phyloP scores from a whole-genome alignment of 2,797 vertebrate genomes.

The Enteromius mattozi region DNA sequence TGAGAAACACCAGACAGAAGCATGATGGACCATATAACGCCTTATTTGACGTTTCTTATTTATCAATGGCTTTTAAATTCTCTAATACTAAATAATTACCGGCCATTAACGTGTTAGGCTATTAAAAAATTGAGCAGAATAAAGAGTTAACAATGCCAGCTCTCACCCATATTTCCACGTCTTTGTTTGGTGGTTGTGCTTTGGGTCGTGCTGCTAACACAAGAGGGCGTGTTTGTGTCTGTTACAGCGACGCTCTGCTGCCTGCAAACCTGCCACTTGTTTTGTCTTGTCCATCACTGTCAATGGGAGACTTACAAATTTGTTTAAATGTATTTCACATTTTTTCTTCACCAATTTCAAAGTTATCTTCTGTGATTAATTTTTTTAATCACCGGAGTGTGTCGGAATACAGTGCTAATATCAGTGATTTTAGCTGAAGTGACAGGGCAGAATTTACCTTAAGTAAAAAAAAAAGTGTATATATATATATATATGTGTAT shows the following conservation, averaged over 20 bases:
- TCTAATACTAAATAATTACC: not conserved
- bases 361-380: not conserved
- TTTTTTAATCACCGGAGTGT: not conserved
- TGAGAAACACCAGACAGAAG: not conserved
- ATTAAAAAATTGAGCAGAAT: not conserved
- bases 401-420: not conserved
- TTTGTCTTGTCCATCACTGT: constrained; percentile 32
- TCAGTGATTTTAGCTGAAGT: not conserved
- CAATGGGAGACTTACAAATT: constrained; percentile 16
- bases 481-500: not conserved
- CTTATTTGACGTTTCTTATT: not conserved
- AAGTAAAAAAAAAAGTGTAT: too few species aligned
- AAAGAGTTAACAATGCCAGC: not conserved
- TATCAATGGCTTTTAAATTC: not conserved
- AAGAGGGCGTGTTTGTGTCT: constrained; percentile 78
- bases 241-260: constrained; percentile 37
- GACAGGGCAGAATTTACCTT: not conserved
- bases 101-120: not conserved
- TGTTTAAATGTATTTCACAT: not conserved
- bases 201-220: constrained; percentile 64
- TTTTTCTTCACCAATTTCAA: not conserved
- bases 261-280: constrained; percentile 42
- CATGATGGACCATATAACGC: not conserved
- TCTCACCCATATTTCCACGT: constrained; percentile 7
- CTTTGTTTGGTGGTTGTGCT: constrained; percentile 60